Conservation (phyloP, 1,140 invertebrate genomes). For the Philotrypesis tridentata region DNA sequence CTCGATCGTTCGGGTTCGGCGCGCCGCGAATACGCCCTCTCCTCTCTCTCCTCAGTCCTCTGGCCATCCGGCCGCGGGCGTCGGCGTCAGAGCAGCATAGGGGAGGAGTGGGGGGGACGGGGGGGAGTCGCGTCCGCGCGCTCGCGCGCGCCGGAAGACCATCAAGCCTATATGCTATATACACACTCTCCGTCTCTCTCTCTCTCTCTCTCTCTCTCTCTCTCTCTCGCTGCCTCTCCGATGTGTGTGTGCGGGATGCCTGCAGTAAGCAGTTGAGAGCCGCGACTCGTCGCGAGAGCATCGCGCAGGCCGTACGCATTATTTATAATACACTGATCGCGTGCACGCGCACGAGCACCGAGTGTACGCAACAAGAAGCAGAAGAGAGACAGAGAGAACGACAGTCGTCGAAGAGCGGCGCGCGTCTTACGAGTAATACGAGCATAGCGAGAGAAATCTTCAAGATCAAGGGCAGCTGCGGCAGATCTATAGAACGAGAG, state of each 20-base stretch:
- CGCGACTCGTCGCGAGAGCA: slow-evolving; percentile 58
- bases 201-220: no score
- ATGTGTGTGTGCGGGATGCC: no score
- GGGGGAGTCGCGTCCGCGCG: slow-evolving; percentile 11
- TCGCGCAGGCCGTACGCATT: slow-evolving; percentile 46
- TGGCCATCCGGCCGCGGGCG: slow-evolving; percentile 41
- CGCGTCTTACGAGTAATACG: no score
- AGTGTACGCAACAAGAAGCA: neutral
- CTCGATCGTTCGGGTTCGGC: neutral
- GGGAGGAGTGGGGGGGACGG: neutral
- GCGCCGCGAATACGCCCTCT: neutral
- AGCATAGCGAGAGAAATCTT: neutral
- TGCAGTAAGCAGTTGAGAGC: slow-evolving; percentile 63
- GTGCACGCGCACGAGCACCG: no score
- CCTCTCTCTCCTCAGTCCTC: neutral
- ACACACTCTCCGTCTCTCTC: no score
- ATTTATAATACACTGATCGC: no score
- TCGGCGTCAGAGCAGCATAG: slow-evolving; percentile 29
- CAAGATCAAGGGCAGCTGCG: slow-evolving; percentile 15
- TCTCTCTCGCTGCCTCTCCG: no score
- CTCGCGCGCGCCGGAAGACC: slow-evolving; percentile 30
- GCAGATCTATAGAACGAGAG: neutral
- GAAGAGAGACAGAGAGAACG: neutral
- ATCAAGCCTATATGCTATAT: slow-evolving; percentile 32
- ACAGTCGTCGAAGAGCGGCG: neutral